Evolutionary conservation across 2,113 vertebrate species (phyloP), one percentile per base, ranked within the genome.

Genomic region (Platysternon megacephalum): DNA sequence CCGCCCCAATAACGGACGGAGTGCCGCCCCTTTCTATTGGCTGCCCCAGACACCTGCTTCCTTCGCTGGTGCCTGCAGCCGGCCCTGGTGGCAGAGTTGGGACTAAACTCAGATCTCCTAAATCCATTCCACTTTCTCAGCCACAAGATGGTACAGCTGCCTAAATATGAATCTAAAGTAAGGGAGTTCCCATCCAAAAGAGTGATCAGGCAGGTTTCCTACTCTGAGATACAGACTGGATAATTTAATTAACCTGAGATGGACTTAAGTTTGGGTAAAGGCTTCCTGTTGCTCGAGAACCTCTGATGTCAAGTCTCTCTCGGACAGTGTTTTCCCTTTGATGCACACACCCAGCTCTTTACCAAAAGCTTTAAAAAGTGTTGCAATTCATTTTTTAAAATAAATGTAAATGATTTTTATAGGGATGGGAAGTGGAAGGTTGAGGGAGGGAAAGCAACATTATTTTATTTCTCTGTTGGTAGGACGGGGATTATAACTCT

Each of bases 401-500:
- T 76, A n/a, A 44, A 26, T 76, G 14, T 44, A 28, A 44, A 28
- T 42, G 5, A 28, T 26, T 72, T 42, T 12, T 44, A 1, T 29
- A 21, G 26, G 24, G 42, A 11, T 46, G 42, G n/a, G 35, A 72
- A 72, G 3, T 78, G 24, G n/a, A 72, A 9, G 8, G 1, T 24
- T 42, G 68, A 72, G 68, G 74, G 42, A 46, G 44, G 12, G 12
- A 28, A 29, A 19, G 56, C 87, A 68, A 51, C 35, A 46, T 72
- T 95, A 2, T 91, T 95, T 93, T 82, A 52, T 92, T 83, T 90
- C 89, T 39, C 72, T 88, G 84, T 92, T 95, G 95, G 97, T 97
- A 87, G 80, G 91, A 81, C 90, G 88, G 53, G 84, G 90, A 97
- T 97, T 94, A 97, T 95, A 90, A 95, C 90, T 42, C 82, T 97